Base-by-base conservation (phyloP, 2,797 vertebrate species). In the Squalus acanthias region DNA sequence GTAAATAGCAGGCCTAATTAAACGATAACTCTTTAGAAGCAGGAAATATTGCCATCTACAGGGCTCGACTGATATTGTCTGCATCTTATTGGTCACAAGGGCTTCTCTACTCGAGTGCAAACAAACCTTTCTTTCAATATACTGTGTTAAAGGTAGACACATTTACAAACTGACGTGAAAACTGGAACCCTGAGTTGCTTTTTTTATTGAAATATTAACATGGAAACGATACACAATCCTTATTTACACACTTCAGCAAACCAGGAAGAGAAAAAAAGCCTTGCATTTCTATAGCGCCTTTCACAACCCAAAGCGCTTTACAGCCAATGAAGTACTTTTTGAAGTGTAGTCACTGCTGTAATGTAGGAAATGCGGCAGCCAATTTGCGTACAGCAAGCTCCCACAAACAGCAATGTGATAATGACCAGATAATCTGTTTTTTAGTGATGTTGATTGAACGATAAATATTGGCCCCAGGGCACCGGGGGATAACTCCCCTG, bases 21-120 rank as follows among this genome's bases (percentile, higher is more conserved):
- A 93, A 46, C 5, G n/a, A 4, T 69, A 24, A 39, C 0, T 69
- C n/a, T 46, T 46, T 3, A 69, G 91, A 22, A 24, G n/a, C n/a
- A 24, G 65, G 91, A 69, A 46, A 93, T 46, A 69, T 24, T 69
- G 91, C 91, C 91, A 93, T 93, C 91, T 93, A 46, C 63, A 69
- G 91, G 63, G 67, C 2, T 69, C 67, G 17, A 46, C n/a, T 10
- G 91, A 69, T 24, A 93, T 24, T 39, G 33, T 46, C 91, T 24
- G n/a, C 65, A 17, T 13, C 85, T n/a, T 82, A n/a, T 82, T 82
- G 63, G 88, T 63, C n/a, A 29, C 13, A 60, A 63, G 10, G 57
- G 33, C 5, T 12, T n/a, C 15, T 63, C 33, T 60, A 10, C 20
- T 57, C 22, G 50, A 82, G 39, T 24, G 24, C 50, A 89, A 8